Base-by-base conservation (phyloP, 2,888 invertebrate species). In the Alviniconcha strummeri region DNA sequence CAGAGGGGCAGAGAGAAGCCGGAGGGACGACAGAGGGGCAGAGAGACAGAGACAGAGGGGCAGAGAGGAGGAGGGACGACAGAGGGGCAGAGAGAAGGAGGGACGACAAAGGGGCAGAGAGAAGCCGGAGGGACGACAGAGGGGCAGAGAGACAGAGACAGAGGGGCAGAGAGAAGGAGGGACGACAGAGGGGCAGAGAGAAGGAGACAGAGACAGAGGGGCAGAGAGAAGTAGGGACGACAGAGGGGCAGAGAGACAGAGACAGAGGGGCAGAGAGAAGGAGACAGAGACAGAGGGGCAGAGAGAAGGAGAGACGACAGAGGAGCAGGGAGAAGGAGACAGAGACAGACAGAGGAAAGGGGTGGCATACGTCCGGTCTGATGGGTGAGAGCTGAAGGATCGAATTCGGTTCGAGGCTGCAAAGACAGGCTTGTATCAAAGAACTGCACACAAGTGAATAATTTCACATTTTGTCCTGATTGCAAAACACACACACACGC, bases 1-100 rank as follows among this genome's bases (percentile, higher is more conserved):
- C 36, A 72, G 36, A 72, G 72, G 52, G 36, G 52, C 36, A 72
- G 36, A 13, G 72, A 72, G 72, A 72, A 52, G 8, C 5, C 19
- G 36, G 13, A n/a, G 69, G 17, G 17, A 69, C n/a, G 36, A 72
- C 9, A 72, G 72, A 36, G 72, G 52, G 17, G n/a, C 17, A 69
- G 69, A 69, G 69, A 69, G 13, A 17, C n/a, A 69, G 72, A 72
- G 36, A 36, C 7, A 36, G 72, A 72, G 72, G 52, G 72, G 52
- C 36, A 72, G 72, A 72, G 72, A 72, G 72, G 36, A 52, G 52
- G 72, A 72, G 72, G 52, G 72, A 72, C 36, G 72, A 72, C 36
- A 72, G 72, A 72, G 72, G 52, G 72, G 52, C 36, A 72, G 72
- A 72, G 72, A 72, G 72, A 72, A 8, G 52, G 72, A 72, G 2